Percentiles rank a stretch among this genome's conserved stretches.
These are phyloP conservation scores for Papilio gigon DNA, from an alignment of 2,888 invertebrate genomes.

Conservation along the genomic window DNA sequence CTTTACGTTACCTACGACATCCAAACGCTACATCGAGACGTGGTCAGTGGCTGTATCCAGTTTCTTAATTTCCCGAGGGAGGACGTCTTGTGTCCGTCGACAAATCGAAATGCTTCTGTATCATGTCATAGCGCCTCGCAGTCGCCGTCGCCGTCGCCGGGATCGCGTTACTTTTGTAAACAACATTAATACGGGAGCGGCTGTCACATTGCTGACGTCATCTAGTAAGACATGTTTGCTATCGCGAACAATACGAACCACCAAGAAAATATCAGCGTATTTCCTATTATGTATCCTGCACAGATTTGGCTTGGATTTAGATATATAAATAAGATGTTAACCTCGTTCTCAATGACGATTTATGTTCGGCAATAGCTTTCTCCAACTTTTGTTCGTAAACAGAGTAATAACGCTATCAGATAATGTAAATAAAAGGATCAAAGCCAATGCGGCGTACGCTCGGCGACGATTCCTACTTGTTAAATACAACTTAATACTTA, in stretches of 20 bases:
- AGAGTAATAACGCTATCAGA: slow-evolving; percentile 41
- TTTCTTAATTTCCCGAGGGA: slow-evolving; percentile 79
- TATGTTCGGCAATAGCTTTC: slow-evolving; percentile 41
- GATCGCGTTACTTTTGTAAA: slow-evolving; percentile 65
- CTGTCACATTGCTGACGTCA: slow-evolving; percentile 46
- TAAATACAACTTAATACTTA: slow-evolving; percentile 13
- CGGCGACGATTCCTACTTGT: slow-evolving; percentile 30
- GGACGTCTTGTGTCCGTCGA: slow-evolving; percentile 62
- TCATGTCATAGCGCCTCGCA: slow-evolving; percentile 59
- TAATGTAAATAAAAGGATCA: slow-evolving; percentile 38
- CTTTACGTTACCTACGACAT: slow-evolving; percentile 36
- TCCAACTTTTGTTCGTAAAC: slow-evolving; percentile 41
- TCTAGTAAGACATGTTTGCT: slow-evolving; percentile 46
- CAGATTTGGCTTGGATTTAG: slow-evolving; percentile 40
- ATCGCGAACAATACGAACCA: slow-evolving; percentile 41
- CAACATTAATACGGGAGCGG: slow-evolving; percentile 55
- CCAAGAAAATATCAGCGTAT: slow-evolving; percentile 41
- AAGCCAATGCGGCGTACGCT: slow-evolving; percentile 33
- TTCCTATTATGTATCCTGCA: slow-evolving; percentile 42
- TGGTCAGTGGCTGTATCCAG: slow-evolving; percentile 71
- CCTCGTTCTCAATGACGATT: slow-evolving; percentile 39
- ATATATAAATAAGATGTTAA: slow-evolving; percentile 41
- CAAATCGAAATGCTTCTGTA: slow-evolving; percentile 74
- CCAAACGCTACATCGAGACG: slow-evolving; percentile 51
- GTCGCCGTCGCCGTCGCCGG: slow-evolving; percentile 45